Evolutionary conservation across 2,797 vertebrate species (phyloP).

Genomic region (Mus spretus): DNA sequence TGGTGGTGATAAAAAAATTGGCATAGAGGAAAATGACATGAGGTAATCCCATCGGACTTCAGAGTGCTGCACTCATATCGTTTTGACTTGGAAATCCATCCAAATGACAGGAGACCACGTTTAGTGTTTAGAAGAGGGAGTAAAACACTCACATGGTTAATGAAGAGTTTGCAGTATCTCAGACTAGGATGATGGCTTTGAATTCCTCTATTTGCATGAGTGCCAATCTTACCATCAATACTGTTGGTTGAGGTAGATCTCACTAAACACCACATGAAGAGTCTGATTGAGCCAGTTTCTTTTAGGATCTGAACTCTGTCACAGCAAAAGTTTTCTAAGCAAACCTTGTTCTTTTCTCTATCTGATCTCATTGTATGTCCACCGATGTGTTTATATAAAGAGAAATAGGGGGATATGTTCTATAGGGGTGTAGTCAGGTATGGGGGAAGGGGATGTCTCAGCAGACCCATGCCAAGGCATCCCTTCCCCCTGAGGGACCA

Average conservation of each 20-base stretch:
- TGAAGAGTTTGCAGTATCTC: slow-evolving; percentile 51
- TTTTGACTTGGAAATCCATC: slow-evolving; percentile 31
- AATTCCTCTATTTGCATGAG: slow-evolving; percentile 50
- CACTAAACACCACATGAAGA: neutral
- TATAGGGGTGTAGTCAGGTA: too few species aligned
- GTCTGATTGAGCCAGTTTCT: neutral
- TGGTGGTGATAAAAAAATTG: slow-evolving; percentile 54
- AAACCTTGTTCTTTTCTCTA: neutral
- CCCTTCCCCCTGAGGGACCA: too few species aligned
- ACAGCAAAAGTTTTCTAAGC: neutral
- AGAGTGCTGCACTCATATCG: neutral
- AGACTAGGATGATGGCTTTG: slow-evolving; percentile 22
- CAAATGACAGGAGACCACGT: neutral
- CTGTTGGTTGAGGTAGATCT: slow-evolving; percentile 36
- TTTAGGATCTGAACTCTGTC: neutral
- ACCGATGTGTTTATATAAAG: neutral
- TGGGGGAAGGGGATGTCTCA: too few species aligned
- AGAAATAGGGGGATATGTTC: too few species aligned
- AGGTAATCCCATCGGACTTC: slow-evolving; percentile 19
- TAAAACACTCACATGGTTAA: neutral
- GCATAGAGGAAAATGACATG: neutral
- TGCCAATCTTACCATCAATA: slow-evolving; percentile 9
- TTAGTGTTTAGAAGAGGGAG: neutral
- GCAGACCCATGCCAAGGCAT: too few species aligned
- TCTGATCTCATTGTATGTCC: slow-evolving; percentile 46